These are phyloP conservation scores for Arizona elegans DNA, from an alignment of 2,113 vertebrate genomes.

Conservation along the genomic window DNA sequence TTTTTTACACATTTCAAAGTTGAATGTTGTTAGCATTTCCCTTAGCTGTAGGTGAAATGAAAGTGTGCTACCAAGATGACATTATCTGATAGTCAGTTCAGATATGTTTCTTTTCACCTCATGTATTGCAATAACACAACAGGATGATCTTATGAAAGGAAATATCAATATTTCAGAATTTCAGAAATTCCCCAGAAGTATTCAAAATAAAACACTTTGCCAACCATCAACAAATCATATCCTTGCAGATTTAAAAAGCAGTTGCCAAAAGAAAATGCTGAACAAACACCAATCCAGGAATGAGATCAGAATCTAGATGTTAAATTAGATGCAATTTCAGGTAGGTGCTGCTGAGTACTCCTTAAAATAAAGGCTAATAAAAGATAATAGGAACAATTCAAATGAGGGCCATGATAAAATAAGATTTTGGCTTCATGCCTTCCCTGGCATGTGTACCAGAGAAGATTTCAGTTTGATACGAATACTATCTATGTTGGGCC, in stretches of 20 bases:
- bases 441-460: neutral
- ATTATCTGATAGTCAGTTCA: neutral
- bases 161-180: neutral
- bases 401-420: neutral
- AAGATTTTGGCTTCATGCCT: neutral
- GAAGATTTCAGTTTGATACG: neutral
- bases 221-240: neutral
- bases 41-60: rapidly evolving
- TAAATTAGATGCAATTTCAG: neutral
- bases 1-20: neutral
- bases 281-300: neutral
- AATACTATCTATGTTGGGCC: neutral
- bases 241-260: neutral
- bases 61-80: neutral
- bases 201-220: neutral
- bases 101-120: neutral
- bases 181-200: neutral
- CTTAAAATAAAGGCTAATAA: neutral
- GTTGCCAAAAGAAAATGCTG: neutral
- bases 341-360: neutral
- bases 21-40: neutral
- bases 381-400: neutral
- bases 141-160: neutral
- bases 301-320: neutral
- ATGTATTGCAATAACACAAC: neutral